A percentile compares a stretch with the other conserved stretches of the same genome.
Conservation (phyloP, 2,113 vertebrate genomes). For the Ceratotherium simum region DNA sequence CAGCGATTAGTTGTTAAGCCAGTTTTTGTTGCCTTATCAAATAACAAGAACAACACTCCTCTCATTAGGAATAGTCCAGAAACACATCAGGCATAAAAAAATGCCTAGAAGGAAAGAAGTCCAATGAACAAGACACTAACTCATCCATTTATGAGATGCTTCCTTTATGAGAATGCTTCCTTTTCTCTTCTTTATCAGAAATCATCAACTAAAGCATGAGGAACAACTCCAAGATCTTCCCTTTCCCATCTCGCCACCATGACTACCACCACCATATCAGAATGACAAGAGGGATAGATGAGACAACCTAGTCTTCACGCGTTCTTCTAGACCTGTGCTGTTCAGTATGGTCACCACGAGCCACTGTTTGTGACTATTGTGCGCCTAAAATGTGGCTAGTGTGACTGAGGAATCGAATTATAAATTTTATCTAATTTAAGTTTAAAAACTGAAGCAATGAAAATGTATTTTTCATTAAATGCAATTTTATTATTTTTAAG, state of each 20-base stretch:
- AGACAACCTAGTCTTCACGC: rapidly evolving
- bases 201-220: background rate
- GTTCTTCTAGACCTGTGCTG: background rate
- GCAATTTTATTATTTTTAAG: background rate
- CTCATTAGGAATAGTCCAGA: background rate
- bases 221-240: background rate
- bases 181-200: background rate
- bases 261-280: background rate
- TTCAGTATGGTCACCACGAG: background rate
- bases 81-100: background rate
- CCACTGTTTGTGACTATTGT: background rate
- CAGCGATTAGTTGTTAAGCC: background rate
- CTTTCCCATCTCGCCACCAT: background rate
- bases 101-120: background rate
- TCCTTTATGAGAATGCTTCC: background rate
- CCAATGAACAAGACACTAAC: background rate
- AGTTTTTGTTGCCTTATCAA: background rate
- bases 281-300: background rate
- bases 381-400: background rate
- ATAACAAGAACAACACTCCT: background rate
- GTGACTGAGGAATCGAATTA: background rate
- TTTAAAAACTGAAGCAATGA: background rate
- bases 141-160: no score
- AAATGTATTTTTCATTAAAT: background rate
- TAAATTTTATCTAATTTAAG: background rate